Evolutionary conservation across 23 tunicate genomes (phyloP).

Genomic region (Styela plicata): DNA sequence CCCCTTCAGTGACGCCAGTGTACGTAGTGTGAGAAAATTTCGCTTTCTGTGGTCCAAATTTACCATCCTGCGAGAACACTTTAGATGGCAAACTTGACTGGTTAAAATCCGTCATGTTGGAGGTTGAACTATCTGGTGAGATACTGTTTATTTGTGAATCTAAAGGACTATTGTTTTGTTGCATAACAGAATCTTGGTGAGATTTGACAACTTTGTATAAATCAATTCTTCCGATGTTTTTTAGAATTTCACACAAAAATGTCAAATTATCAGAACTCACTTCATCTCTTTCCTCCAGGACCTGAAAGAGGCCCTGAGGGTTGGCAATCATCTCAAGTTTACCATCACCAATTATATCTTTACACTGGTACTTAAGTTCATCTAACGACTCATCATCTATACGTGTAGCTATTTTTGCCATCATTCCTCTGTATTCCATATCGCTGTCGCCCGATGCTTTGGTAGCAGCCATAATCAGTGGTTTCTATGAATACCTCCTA

Average conservation of each 20-base stretch:
- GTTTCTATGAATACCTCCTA: too few species aligned
- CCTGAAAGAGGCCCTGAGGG: not conserved
- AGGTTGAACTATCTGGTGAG: too few species aligned
- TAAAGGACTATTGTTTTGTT: too few species aligned
- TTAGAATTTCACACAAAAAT: not conserved
- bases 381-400: not conserved
- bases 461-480: too few species aligned
- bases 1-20: not conserved
- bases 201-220: not conserved
- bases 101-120: too few species aligned
- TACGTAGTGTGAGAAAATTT: not conserved
- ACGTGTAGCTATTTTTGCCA: not conserved
- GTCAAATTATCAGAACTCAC: not conserved
- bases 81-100: too few species aligned
- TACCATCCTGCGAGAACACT: not conserved
- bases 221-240: not conserved
- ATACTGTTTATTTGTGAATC: too few species aligned
- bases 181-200: too few species aligned
- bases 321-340: conserved; percentile 1
- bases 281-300: conserved; percentile 29
- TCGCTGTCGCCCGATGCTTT: conserved; percentile 14
- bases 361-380: conserved; percentile 4
- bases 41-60: not conserved
- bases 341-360: conserved; percentile 8
- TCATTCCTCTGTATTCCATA: conserved; percentile 18